Base-by-base conservation (phyloP, 35 echinoderm and acorn worm genomes). In the Lytechinus pictus region DNA sequence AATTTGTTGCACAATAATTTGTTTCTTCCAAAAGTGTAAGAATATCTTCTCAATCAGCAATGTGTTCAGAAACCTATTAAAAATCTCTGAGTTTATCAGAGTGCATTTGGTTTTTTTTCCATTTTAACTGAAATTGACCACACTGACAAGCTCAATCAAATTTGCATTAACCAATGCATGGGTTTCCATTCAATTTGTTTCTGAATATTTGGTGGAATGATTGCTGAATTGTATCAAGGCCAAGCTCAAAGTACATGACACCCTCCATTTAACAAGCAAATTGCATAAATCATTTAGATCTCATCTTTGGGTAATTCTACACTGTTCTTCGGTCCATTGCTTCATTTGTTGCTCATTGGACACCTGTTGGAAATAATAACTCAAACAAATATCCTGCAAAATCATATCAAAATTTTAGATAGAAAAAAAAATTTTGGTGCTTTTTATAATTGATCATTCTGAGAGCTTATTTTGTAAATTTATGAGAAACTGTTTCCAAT, bases 91-190 rank as follows among this genome's bases (percentile, higher is more conserved):
- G 16, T 79, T n/a, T 79, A n/a, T 14, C 14, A 79, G 66, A 79
- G 21, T 79, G 66, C 66, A 79, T 79, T 79, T 72, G 14, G n/a
- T n/a, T n/a, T n/a, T 79, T 24, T n/a, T 19, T 79, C 19, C 19
- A 79, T 6, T 79, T 79, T 4, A 24, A 79, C 61, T 10, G 61
- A 16, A 79, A 24, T 79, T 79, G 66, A 27, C 66, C 66, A 79
- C 66, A 79, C 66, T 79, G 66, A 24, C 66, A 16, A 79, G 4
- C 66, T 79, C 66, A 79, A 79, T 79, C 66, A 79, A 79, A 79
- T 79, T 79, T 24, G 66, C 66, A 79, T 79, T 79, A 79, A 79
- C 66, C 66, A 79, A 79, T 79, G 66, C 66, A 79, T 79, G 66
- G 66, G 19, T n/a, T 79, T 79, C 66, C 66, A 79, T 79, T 79